Evolutionary conservation across 2,888 invertebrate species (phyloP).

Genomic region (Deroplatys truncata): DNA sequence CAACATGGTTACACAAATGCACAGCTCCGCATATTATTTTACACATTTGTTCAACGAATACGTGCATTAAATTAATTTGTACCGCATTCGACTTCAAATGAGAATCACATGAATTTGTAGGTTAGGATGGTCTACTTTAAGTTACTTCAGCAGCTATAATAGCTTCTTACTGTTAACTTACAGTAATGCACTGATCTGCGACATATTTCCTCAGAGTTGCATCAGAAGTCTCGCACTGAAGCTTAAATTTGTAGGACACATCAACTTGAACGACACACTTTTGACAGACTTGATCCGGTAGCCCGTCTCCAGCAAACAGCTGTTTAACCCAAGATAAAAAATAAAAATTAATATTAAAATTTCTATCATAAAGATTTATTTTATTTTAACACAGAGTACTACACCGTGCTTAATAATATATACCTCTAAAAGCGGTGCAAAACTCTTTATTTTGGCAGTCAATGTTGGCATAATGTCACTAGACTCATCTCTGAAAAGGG

Average conservation of each 20-base stretch:
- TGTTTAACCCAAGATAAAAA: neutral
- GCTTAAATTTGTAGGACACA: neutral
- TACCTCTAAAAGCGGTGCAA: neutral
- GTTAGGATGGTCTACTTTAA: neutral
- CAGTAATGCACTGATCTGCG: neutral
- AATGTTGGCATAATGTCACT: neutral
- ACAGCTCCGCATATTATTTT: neutral
- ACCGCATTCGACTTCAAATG: neutral
- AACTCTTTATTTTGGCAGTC: neutral
- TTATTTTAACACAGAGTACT: neutral
- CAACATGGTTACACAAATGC: neutral
- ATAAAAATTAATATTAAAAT: neutral
- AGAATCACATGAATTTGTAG: neutral
- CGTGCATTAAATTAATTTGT: neutral
- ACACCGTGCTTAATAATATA: neutral
- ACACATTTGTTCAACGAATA: neutral
- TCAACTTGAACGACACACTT: neutral
- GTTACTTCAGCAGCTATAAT: neutral
- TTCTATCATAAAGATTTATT: neutral
- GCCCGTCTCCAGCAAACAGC: neutral
- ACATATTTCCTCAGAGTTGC: neutral
- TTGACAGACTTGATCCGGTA: neutral
- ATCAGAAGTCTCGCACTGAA: conserved; percentile 5
- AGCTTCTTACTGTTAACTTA: neutral
- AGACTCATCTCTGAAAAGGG: neutral